Evolutionary conservation across 2,888 invertebrate species (phyloP), one percentile per base, ranked within the genome.

Genomic region (Drosophila melanocephala): DNA sequence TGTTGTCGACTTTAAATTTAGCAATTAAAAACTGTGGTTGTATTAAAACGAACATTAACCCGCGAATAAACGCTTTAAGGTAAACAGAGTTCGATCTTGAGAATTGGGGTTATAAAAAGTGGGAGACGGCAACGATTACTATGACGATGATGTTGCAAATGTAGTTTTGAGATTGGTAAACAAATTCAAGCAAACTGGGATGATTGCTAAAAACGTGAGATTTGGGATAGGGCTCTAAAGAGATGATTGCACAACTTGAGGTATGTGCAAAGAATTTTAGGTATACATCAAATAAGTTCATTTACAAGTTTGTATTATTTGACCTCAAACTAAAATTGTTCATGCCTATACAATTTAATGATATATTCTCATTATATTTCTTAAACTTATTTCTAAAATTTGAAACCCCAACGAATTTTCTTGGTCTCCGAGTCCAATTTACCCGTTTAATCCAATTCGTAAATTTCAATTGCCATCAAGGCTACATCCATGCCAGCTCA

Each of bases 11-110:
- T 67, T 81, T 70, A 82, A 85, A 89, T 85, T 89, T 76, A 90
- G 86, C 86, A 90, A 90, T 86, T 86, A 88, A 88, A 86, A 28
- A 73, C 22, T 89, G 67, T 67, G 47, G 35, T 68, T 82, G 75
- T 75, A 77, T 87, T 87, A 77, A 87, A 89, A 69, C 85, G 85
- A 87, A 28, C 88, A 89, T 77, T 83, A 85, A 89, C 88, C 85
- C 59, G 89, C 51, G 33, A 26, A 28, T 33, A 19, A 59, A 47
- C 12, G 28, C 35, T 22, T 59, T 50, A 28, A 28, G 51, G 22
- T 39, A n/a, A 77, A 53, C 56, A 56, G 30, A 33, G 35, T 58
- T 37, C 32, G 61, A 42, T 58, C 62, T 52, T 77, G 65, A 81
- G 73, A 81, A 81, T 65, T 60, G 62, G 64, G 50, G 75, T 53